A percentile compares a stretch with the other conserved stretches of the same genome.
Conservation (phyloP, 2,888 invertebrate species). For the Drepanosiphum platanoidis region DNA sequence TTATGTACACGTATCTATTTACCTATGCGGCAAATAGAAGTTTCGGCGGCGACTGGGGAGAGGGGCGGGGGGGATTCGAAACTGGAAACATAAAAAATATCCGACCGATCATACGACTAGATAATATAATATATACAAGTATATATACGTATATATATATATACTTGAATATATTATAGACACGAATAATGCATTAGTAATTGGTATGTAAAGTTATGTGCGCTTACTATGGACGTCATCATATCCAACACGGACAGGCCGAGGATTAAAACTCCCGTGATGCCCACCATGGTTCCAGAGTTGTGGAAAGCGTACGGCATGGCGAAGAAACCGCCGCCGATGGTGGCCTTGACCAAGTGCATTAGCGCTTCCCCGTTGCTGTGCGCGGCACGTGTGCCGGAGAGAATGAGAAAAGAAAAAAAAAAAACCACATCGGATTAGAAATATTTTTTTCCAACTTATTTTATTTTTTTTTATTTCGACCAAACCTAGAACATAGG, state of each 20-base stretch:
- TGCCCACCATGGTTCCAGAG: not conserved
- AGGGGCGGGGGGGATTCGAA: not conserved
- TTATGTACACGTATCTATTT: no score
- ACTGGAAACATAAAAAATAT: no score
- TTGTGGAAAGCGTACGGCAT: not conserved
- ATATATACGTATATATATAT: not conserved
- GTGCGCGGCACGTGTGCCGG: not conserved
- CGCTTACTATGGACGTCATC: not conserved
- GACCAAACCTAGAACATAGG: no score
- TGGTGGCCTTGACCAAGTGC: not conserved
- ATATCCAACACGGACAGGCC: not conserved
- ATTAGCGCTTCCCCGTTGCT: not conserved
- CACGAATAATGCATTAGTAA: not conserved
- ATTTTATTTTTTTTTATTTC: no score
- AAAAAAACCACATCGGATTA: not conserved
- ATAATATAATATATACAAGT: no score
- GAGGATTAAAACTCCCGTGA: not conserved
- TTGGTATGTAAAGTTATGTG: not conserved
- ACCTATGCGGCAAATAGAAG: no score
- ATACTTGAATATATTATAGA: no score
- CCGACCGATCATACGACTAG: no score
- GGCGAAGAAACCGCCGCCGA: not conserved
- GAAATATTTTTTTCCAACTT: no score
- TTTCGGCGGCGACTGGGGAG: no score
- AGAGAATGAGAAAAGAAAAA: not conserved